Evolutionary conservation across 1,140 invertebrate genomes (phyloP).

Genomic region (Drosophila kepulauana): DNA sequence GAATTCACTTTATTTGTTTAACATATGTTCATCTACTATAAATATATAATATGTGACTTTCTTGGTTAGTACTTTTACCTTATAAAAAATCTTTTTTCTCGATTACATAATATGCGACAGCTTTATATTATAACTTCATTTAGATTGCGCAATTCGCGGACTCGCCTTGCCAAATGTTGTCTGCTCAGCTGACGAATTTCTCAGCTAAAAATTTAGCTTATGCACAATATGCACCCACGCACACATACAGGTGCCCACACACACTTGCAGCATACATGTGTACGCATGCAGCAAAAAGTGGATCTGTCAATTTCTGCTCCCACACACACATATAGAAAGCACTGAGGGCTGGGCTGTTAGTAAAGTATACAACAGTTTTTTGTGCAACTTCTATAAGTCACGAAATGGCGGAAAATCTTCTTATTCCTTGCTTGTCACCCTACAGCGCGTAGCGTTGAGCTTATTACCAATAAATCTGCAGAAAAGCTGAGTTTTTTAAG

Average conservation of each 20-base stretch:
- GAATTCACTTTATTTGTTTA: too few relatives aligned
- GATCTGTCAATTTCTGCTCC: constrained; percentile 69
- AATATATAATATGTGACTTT: too few relatives aligned
- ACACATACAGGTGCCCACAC: not conserved
- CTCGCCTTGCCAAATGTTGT: constrained; percentile 55
- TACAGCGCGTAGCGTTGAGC: not conserved
- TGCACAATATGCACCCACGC: constrained; percentile 49
- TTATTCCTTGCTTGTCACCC: not conserved
- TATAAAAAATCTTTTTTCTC: constrained; percentile 19
- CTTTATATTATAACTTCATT: constrained; percentile 67
- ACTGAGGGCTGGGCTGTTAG: constrained; percentile 16
- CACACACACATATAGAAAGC: constrained; percentile 25
- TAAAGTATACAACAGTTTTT: constrained; percentile 27
- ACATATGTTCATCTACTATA: too few relatives aligned
- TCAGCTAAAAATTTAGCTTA: constrained; percentile 41
- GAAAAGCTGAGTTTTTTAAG: not conserved
- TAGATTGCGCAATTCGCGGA: not conserved
- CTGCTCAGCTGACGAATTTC: constrained; percentile 72
- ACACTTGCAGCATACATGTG: constrained; percentile 13
- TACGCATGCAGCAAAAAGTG: constrained; percentile 58
- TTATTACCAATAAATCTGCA: not conserved
- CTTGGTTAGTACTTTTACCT: too few relatives aligned
- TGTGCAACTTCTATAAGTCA: constrained; percentile 42
- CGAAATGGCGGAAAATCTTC: constrained; percentile 43
- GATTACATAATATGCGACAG: constrained; percentile 68